A percentile compares a stretch with the other conserved stretches of the same genome.
Conservation (phyloP, 2,888 invertebrate species). For the Steinernema carpocapsae region DNA sequence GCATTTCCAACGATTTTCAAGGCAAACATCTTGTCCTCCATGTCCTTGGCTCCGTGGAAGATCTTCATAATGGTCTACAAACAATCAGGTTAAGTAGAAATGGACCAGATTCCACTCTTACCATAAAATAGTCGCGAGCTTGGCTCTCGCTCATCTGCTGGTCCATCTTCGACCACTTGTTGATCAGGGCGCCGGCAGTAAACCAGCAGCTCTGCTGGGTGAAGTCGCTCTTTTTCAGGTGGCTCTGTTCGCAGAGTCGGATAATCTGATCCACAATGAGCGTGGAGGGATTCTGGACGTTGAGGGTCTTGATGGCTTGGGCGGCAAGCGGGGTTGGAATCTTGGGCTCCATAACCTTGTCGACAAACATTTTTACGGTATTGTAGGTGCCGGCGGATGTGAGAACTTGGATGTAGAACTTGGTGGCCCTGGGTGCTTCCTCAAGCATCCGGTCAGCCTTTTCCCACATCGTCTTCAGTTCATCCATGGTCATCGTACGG, state of each 20-base stretch:
- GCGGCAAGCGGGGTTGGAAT: conserved; percentile 24
- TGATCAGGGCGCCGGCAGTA: conserved; percentile 55
- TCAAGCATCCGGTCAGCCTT: background rate
- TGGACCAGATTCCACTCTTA: background rate
- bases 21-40: conserved; percentile 38
- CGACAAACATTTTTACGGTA: conserved; percentile 27
- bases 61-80: background rate
- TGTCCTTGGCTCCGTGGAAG: background rate
- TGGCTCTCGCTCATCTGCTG: background rate
- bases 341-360: conserved; percentile 36
- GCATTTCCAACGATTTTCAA: conserved; percentile 50
- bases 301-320: conserved; percentile 48
- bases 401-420: background rate
- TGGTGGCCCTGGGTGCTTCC: background rate
- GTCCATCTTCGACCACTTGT: conserved; percentile 43
- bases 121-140: conserved; percentile 2
- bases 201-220: conserved; percentile 59
- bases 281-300: conserved; percentile 50
- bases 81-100: background rate
- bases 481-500: background rate
- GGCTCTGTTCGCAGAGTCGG: conserved; percentile 49
- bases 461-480: background rate
- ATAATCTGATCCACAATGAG: conserved; percentile 46
- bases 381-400: conserved; percentile 22
- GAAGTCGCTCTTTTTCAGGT: conserved; percentile 40